phyloP scores from a whole-genome alignment of 2,888 invertebrate species.

The Ectobius pallidus region DNA sequence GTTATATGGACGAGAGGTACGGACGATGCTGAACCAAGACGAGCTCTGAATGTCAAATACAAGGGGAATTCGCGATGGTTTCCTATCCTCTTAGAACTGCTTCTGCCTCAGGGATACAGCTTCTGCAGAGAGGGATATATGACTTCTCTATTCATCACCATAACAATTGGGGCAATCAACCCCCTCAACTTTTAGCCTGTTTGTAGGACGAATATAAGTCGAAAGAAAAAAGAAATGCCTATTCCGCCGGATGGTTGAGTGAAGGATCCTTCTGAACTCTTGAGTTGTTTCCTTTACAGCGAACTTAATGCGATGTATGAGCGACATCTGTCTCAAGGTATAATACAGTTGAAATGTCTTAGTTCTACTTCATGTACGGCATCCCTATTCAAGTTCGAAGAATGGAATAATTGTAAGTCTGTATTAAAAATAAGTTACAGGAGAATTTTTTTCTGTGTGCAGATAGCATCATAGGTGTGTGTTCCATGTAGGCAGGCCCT shows the following conservation, averaged over 20 bases:
- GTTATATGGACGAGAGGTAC: not conserved
- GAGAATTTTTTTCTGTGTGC: no score
- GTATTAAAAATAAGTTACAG: no score
- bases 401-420: no score
- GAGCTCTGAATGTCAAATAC: slow-evolving; percentile 26
- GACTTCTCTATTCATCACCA: slow-evolving; percentile 15
- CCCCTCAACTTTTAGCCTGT: not conserved
- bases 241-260: not conserved
- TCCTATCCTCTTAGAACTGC: not conserved
- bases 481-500: no score
- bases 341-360: no score
- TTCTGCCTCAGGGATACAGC: not conserved
- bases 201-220: not conserved
- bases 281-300: no score
- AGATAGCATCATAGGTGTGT: no score
- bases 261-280: not conserved
- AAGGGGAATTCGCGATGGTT: slow-evolving; percentile 5
- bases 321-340: not conserved
- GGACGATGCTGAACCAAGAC: not conserved
- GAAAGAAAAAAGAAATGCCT: not conserved
- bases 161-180: slow-evolving; percentile 36
- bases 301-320: no score
- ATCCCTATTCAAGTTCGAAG: no score
- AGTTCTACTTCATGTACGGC: no score
- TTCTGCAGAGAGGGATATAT: not conserved